phyloP scores from a whole-genome alignment of 1,140 invertebrate species.

The Lethrus apterus region DNA sequence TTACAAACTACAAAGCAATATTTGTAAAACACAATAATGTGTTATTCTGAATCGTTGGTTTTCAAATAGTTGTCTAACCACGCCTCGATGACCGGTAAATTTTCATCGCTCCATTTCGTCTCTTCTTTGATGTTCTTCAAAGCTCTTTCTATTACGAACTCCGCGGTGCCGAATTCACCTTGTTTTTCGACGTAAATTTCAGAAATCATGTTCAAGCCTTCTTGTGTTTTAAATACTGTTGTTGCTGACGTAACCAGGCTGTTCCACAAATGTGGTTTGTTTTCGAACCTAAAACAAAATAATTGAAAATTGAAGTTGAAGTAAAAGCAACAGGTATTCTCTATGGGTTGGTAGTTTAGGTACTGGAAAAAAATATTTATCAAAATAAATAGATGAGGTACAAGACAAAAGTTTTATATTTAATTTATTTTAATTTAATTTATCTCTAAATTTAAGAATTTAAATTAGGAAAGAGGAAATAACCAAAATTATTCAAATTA shows the following conservation, averaged over 20 bases:
- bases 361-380: not conserved
- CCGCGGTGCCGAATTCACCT: slow-evolving; percentile 57
- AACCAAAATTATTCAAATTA: too few relatives aligned
- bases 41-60: slow-evolving; percentile 23
- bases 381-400: too few relatives aligned
- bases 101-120: slow-evolving; percentile 60
- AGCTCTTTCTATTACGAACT: slow-evolving; percentile 58
- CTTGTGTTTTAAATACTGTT: slow-evolving; percentile 60
- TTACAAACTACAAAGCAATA: too few relatives aligned
- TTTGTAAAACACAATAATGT: too few relatives aligned
- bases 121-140: slow-evolving; percentile 60
- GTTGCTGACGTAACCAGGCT: slow-evolving; percentile 62
- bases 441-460: too few relatives aligned
- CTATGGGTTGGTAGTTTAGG: not conserved
- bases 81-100: slow-evolving; percentile 58
- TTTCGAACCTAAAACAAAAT: slow-evolving; percentile 48
- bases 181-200: slow-evolving; percentile 50
- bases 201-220: slow-evolving; percentile 58
- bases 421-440: too few relatives aligned
- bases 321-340: not conserved
- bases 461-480: too few relatives aligned
- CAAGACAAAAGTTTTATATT: too few relatives aligned
- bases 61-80: slow-evolving; percentile 55
- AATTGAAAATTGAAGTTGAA: not conserved
- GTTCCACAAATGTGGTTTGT: slow-evolving; percentile 63